Base-by-base conservation (phyloP, 1,140 invertebrate genomes). In the Zaprionus gabonicus region DNA sequence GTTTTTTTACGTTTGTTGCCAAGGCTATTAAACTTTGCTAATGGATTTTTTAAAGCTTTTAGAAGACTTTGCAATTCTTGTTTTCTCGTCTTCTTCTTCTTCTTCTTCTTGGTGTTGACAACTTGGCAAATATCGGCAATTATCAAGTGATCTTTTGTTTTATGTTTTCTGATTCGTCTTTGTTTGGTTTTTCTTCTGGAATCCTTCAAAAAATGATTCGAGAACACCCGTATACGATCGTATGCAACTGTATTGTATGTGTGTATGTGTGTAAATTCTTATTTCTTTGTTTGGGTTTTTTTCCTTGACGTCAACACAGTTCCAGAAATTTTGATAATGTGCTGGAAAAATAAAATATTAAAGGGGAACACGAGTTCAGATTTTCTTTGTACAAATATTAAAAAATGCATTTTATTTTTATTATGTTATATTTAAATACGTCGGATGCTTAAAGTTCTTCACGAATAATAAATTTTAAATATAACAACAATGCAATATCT, bases 11-110 rank as follows among this genome's bases (percentile, higher is more conserved):
- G 49, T 58, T 65, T 76, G 60, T 68, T 73, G 57, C 66, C 73
- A 76, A 76, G 73, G 68, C 60, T 65, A 46, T 76, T 76, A 71
- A 76, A 76, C 68, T 76, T 71, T 60, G 68, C 60, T 76, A 76
- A 76, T 71, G 68, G 60, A 44, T 71, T 71, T 64, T 64, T 62
- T 69, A 71, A 59, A 71, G 73, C 68, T 71, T 64, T 49, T 53
- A 25, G 31, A 58, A 49, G 51, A 58, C 57, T 63, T 58, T 23
- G 46, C 46, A 51, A 25, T 57, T 38, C 34, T 41, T 56, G 36
- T 57, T 28, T 15, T 36, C 28, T 28, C 20, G 20, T 28, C 6
- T 28, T 31, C 31, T 34, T 10, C 31, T 28, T 31, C 31, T 34
- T 10, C 31, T 34, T 34, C 31, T 28, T 70, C 20, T 55, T 23